A percentile compares a stretch with the other conserved stretches of the same genome.
Conservation (phyloP, 2,113 vertebrate genomes). For the Xerus inauris region DNA sequence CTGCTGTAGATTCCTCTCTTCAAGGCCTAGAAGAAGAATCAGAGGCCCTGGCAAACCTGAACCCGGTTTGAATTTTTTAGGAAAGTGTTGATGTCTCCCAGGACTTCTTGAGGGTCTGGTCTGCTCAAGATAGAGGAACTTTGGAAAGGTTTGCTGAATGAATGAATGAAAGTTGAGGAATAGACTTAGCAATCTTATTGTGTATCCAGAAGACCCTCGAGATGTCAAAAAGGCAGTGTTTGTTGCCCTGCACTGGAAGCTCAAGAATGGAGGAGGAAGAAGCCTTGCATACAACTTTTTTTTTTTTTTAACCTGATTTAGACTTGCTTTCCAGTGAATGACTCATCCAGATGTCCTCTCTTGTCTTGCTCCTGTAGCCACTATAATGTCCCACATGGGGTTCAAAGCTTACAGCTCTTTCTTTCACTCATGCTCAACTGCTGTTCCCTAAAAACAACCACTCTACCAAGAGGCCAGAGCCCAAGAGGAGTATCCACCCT, state of each 20-base stretch:
- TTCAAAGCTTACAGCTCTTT: background rate
- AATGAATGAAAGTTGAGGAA: background rate
- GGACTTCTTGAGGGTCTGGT: background rate
- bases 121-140: background rate
- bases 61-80: background rate
- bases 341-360: background rate
- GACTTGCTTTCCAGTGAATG: background rate
- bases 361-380: background rate
- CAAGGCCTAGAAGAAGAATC: background rate
- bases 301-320: background rate
- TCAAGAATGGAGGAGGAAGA: too few species aligned
- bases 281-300: background rate
- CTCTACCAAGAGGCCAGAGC: background rate
- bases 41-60: background rate
- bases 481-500: background rate
- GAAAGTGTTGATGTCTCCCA: background rate
- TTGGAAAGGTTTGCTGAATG: background rate
- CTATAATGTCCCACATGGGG: background rate
- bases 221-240: background rate
- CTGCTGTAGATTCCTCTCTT: too few species aligned
- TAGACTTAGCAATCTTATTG: background rate
- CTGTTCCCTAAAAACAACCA: background rate
- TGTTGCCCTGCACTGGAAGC: background rate
- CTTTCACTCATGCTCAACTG: background rate
- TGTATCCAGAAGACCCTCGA: background rate